A percentile compares a stretch with the other conserved stretches of the same genome.
Evolutionary conservation across 35 echinoderm and acorn worm species (phyloP).

Genomic region (Ophiothrix spiculata): DNA sequence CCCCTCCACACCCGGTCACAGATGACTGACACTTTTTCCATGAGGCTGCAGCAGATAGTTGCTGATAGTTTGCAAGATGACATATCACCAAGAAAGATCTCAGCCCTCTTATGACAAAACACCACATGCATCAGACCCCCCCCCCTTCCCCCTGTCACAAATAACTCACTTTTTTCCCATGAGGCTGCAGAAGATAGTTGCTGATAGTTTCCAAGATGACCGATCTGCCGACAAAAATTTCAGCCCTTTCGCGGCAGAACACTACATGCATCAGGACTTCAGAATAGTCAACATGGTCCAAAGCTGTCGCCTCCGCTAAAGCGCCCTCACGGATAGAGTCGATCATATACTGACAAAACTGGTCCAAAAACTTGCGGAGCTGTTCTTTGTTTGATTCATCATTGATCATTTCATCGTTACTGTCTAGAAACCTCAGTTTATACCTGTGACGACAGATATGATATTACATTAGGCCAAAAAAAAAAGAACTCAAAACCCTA

Average conservation of each 20-base stretch:
- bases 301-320: slow-evolving; percentile 10
- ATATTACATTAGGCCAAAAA: neutral
- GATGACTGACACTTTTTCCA: slow-evolving; percentile 40
- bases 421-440: slow-evolving; percentile 44
- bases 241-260: slow-evolving; percentile 74
- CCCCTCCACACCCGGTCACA: too few relatives aligned
- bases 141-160: too few relatives aligned
- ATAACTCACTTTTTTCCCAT: slow-evolving; percentile 35
- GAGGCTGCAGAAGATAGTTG: slow-evolving; percentile 14
- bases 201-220: slow-evolving; percentile 41
- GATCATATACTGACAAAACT: slow-evolving; percentile 81
- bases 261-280: slow-evolving; percentile 73
- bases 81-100: slow-evolving; percentile 57
- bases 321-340: slow-evolving; percentile 68
- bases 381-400: slow-evolving; percentile 55
- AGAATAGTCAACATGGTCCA: slow-evolving; percentile 58
- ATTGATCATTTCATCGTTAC: slow-evolving; percentile 41
- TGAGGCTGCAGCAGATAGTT: slow-evolving; percentile 17
- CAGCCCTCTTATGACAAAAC: slow-evolving; percentile 70
- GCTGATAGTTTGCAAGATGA: slow-evolving; percentile 39
- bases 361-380: slow-evolving; percentile 57
- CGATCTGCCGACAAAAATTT: slow-evolving; percentile 59
- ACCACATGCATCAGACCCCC: slow-evolving; percentile 70
- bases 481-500: neutral
- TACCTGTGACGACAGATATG: slow-evolving; percentile 52